Evolutionary conservation across 2,797 vertebrate genomes (phyloP).

Genomic region (Gallinago stenura): DNA sequence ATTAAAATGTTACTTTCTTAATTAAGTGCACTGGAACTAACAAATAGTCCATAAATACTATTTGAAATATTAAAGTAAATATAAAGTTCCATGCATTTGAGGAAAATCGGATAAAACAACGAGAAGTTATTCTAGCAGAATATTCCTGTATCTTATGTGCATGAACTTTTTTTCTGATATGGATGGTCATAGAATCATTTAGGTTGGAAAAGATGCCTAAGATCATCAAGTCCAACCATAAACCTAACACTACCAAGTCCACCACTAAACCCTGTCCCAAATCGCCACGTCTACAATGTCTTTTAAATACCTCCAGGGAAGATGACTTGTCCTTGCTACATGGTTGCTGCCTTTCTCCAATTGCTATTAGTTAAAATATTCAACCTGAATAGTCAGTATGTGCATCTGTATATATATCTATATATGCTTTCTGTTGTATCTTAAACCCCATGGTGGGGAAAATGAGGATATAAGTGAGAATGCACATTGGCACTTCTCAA

Average conservation of each 20-base stretch:
- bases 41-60: neutral
- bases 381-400: neutral
- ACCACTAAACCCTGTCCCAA: neutral
- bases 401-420: fast-evolving
- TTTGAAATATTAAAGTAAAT: neutral
- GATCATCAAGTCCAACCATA: neutral
- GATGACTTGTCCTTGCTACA: neutral
- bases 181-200: neutral
- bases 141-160: neutral
- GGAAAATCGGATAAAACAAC: neutral
- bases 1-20: conserved; percentile 5
- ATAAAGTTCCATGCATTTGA: neutral
- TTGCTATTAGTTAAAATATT: neutral
- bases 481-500: neutral
- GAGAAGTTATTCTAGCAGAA: neutral
- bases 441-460: neutral
- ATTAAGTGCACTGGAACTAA: neutral
- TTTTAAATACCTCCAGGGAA: neutral
- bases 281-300: fast-evolving
- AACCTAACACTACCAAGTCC: neutral
- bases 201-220: neutral
- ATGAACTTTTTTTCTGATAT: neutral
- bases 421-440: neutral
- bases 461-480: neutral
- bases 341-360: neutral